A percentile compares a stretch with the other conserved stretches of the same genome.
These are phyloP conservation scores for Scaptomyza cyrtandrae DNA, from an alignment of 2,888 invertebrate genomes.

Conservation along the genomic window DNA sequence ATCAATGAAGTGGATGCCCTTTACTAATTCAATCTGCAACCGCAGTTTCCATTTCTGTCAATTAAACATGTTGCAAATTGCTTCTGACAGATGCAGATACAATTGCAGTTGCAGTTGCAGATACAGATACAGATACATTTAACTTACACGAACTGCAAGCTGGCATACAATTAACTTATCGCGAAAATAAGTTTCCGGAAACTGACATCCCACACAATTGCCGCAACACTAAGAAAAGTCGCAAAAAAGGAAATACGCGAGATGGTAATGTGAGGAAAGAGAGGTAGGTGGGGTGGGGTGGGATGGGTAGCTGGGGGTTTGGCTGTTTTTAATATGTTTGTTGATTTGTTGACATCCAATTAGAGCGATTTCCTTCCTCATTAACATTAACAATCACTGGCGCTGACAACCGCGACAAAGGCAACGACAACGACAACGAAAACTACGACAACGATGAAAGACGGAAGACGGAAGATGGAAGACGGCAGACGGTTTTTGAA, in stretches of 20 bases:
- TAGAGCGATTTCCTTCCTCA: conserved; percentile 79
- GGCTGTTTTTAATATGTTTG: conserved; percentile 70
- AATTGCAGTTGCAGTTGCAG: conserved; percentile 7
- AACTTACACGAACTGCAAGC: conserved; percentile 11
- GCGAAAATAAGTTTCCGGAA: conserved; percentile 72
- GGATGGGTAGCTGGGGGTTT: neutral
- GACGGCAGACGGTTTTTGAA: conserved; percentile 46
- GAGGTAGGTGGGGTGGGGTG: neutral
- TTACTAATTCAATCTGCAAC: conserved; percentile 68
- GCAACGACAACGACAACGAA: neutral
- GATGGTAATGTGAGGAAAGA: neutral
- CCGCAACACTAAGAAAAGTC: conserved; percentile 44
- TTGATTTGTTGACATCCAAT: conserved; percentile 81
- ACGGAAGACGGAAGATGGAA: conserved; percentile 4
- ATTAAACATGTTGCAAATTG: conserved; percentile 62
- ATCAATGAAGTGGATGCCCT: conserved; percentile 67
- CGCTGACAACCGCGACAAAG: conserved; percentile 23
- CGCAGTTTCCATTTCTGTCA: conserved; percentile 67
- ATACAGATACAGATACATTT: conserved; percentile 2
- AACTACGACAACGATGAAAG: neutral
- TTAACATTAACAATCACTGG: conserved; percentile 74
- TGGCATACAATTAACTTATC: conserved; percentile 77
- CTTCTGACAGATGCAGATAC: conserved; percentile 17
- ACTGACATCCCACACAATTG: conserved; percentile 73
- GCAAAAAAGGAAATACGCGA: neutral